These are phyloP conservation scores for Anolis sagrei DNA, from an alignment of 2,113 vertebrate genomes.

Conservation along the genomic window DNA sequence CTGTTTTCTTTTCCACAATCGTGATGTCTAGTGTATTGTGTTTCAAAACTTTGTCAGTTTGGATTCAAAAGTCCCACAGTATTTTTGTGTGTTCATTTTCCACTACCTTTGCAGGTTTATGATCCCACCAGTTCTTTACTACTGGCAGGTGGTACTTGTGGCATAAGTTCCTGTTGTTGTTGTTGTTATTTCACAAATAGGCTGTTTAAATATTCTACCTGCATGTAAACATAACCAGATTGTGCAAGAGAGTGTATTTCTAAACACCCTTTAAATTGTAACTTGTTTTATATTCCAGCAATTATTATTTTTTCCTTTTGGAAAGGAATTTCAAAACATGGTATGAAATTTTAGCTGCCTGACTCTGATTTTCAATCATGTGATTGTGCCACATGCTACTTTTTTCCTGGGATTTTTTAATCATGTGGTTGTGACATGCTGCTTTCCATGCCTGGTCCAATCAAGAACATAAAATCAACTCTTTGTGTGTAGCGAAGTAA, in stretches of 20 bases:
- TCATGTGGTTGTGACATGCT: slow-evolving; percentile 6
- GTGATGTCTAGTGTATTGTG: too few relatives aligned
- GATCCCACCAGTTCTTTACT: too few relatives aligned
- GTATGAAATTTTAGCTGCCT: slow-evolving; percentile 34
- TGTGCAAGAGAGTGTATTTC: background rate
- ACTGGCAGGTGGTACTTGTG: too few relatives aligned
- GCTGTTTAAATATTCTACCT: too few relatives aligned
- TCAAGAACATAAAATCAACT: slow-evolving; percentile 10
- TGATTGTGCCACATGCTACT: background rate
- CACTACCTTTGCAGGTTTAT: too few relatives aligned
- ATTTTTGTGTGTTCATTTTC: too few relatives aligned
- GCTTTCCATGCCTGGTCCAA: slow-evolving; percentile 4
- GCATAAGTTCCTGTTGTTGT: too few relatives aligned
- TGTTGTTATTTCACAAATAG: too few relatives aligned
- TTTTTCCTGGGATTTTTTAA: background rate
- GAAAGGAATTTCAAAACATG: background rate
- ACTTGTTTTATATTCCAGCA: background rate
- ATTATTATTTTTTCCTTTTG: background rate
- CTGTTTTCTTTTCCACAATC: too few relatives aligned
- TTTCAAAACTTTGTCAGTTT: too few relatives aligned
- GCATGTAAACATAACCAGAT: too few relatives aligned
- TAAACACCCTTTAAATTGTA: background rate
- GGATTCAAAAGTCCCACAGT: too few relatives aligned
- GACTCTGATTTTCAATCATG: slow-evolving; percentile 24
- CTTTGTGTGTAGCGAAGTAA: slow-evolving; percentile 5